Percentiles rank a stretch among this genome's conserved stretches.
Conservation (phyloP, 2,888 invertebrate genomes). For the Lepas anatifera region DNA sequence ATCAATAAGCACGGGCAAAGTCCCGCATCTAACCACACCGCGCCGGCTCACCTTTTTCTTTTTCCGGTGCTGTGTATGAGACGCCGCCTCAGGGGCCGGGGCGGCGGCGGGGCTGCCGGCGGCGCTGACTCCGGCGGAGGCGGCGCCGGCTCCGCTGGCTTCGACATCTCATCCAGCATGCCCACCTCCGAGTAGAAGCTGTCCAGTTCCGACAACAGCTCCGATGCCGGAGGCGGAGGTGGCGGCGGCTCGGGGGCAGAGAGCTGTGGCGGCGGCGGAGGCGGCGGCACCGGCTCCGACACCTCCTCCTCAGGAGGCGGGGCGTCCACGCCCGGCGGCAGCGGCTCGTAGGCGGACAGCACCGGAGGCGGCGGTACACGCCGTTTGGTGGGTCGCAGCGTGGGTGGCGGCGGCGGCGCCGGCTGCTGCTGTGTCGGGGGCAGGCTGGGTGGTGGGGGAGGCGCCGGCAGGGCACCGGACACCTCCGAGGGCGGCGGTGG, state of each 20-base stretch:
- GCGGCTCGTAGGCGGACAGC: slow-evolving; percentile 36
- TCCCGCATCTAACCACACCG: no score
- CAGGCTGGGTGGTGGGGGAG: neutral
- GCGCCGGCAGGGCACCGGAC: neutral
- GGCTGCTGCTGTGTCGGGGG: neutral
- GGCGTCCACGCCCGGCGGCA: slow-evolving; percentile 48
- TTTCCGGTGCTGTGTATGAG: slow-evolving; percentile 27
- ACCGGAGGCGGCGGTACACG: neutral
- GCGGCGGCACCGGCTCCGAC: slow-evolving; percentile 30
- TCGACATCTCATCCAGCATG: slow-evolving; percentile 38
- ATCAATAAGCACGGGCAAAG: no score
- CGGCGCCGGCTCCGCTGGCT: no score
- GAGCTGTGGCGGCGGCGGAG: slow-evolving; percentile 38
- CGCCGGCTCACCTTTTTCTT: slow-evolving; percentile 26
- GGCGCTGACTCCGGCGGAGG: neutral
- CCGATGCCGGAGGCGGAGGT: neutral
- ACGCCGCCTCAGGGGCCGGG: slow-evolving; percentile 29
- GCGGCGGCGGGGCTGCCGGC: slow-evolving; percentile 16
- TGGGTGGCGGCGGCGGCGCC: slow-evolving; percentile 23
- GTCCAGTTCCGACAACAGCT: slow-evolving; percentile 36
- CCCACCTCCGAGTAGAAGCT: slow-evolving; percentile 50
- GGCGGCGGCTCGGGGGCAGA: neutral
- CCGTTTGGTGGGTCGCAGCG: no score
- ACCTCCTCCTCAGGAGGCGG: slow-evolving; percentile 24
- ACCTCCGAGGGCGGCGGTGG: neutral